Evolutionary conservation across 2,797 vertebrate species (phyloP).

Genomic region (Sphenopsis melanotis): DNA sequence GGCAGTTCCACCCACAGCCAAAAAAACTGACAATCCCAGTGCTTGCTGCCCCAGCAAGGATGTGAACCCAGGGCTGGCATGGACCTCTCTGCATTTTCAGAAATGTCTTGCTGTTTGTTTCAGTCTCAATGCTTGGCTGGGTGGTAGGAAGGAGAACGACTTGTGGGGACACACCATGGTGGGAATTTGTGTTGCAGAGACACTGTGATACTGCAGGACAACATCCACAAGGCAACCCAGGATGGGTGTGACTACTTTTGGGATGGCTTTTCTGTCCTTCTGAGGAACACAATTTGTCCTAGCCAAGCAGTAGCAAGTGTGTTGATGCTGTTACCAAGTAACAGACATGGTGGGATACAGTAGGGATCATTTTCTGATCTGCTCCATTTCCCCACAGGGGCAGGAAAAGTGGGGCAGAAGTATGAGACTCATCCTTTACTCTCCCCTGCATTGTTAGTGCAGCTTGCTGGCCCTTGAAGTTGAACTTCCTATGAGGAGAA

Average conservation of each 20-base stretch:
- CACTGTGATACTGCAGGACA: not conserved
- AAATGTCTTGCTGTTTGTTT: accelerated
- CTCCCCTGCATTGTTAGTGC: not conserved
- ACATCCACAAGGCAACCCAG: not conserved
- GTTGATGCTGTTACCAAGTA: not conserved
- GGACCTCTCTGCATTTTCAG: not conserved
- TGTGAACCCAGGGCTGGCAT: accelerated
- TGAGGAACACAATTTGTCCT: not conserved
- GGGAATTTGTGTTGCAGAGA: not conserved
- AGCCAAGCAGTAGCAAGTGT: not conserved
- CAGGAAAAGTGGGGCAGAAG: not conserved
- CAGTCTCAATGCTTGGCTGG: not conserved
- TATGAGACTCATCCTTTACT: not conserved
- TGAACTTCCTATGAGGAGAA: not conserved
- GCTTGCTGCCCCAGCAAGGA: not conserved
- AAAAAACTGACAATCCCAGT: not conserved
- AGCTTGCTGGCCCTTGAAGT: not conserved
- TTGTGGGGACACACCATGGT: not conserved
- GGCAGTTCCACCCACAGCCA: constrained; percentile 14
- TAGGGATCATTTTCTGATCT: not conserved
- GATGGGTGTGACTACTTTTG: not conserved
- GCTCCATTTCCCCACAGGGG: not conserved
- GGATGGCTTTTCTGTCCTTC: not conserved
- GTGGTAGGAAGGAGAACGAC: not conserved
- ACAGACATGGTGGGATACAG: not conserved